Conservation (phyloP, 2,113 vertebrate genomes). For the Eulacestoma nigropectus region DNA sequence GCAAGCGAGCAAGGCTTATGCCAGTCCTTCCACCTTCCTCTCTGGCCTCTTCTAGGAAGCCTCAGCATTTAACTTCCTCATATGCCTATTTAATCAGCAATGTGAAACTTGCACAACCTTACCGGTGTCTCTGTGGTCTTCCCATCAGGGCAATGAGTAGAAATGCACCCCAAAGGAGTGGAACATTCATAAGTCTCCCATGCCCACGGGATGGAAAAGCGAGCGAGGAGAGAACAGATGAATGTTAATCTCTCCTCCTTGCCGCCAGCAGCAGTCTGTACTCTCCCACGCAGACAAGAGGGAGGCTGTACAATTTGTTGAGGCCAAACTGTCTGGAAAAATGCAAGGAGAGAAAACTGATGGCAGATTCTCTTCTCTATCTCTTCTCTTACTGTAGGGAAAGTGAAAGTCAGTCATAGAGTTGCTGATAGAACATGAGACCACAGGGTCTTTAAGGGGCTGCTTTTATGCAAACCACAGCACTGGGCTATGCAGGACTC, state of each 20-base stretch:
- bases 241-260: constrained; percentile 30
- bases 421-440: background rate
- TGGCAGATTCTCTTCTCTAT: background rate
- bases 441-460: background rate
- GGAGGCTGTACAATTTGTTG: constrained; percentile 17
- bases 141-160: background rate
- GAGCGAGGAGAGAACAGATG: background rate
- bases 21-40: background rate
- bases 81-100: background rate
- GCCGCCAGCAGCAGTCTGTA: constrained; percentile 41
- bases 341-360: background rate
- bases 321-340: constrained; percentile 36
- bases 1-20: accelerated
- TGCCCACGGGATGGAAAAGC: background rate
- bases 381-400: background rate
- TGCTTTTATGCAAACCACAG: background rate
- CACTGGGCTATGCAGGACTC: background rate
- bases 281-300: constrained; percentile 44
- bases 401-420: constrained; percentile 3
- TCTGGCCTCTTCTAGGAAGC: background rate
- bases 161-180: background rate
- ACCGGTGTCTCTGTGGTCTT: background rate
- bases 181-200: background rate
- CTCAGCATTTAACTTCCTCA: background rate
- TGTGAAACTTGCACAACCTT: background rate